Base-by-base conservation (phyloP, 2,888 invertebrate genomes). In the Cryptops parisi region DNA sequence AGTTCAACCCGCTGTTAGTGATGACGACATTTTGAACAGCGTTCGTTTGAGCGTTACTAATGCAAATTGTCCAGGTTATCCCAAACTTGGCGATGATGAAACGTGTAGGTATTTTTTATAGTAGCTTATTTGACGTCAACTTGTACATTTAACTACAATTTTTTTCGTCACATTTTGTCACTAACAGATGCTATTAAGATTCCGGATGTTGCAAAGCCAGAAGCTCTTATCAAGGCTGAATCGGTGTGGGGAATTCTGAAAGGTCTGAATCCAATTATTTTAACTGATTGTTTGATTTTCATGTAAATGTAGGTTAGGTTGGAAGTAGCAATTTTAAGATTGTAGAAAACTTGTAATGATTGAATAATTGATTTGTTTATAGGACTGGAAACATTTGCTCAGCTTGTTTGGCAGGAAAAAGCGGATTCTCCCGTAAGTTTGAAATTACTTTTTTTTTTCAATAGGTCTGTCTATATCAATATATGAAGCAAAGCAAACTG, bases 341-440 rank as follows among this genome's bases (percentile, higher is more conserved):
- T 15, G 9, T 33, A 9, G 9, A 15, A 12, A 33, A 33, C 9
- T 33, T 23, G 76, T 67, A 69, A n/a, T n/a, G n/a, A n/a, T n/a
- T n/a, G n/a, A n/a, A n/a, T n/a, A n/a, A n/a, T n/a, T n/a, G n/a
- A n/a, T n/a, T n/a, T n/a, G n/a, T n/a, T n/a, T n/a, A n/a, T n/a
- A n/a, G n/a, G n/a, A n/a, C n/a, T n/a, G n/a, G n/a, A n/a, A n/a
- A n/a, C n/a, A n/a, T n/a, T n/a, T n/a, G n/a, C n/a, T n/a, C n/a
- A n/a, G n/a, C n/a, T n/a, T n/a, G n/a, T n/a, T n/a, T n/a, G n/a
- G n/a, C n/a, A n/a, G n/a, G n/a, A n/a, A n/a, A n/a, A n/a, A n/a
- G n/a, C n/a, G n/a, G n/a, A n/a, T n/a, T n/a, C n/a, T n/a, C n/a
- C n/a, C n/a, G n/a, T n/a, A n/a, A n/a, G n/a, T n/a, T n/a, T n/a